These are phyloP conservation scores for Haliaeetus leucogaster DNA, from an alignment of 2,113 vertebrate species.

Conservation along the genomic window DNA sequence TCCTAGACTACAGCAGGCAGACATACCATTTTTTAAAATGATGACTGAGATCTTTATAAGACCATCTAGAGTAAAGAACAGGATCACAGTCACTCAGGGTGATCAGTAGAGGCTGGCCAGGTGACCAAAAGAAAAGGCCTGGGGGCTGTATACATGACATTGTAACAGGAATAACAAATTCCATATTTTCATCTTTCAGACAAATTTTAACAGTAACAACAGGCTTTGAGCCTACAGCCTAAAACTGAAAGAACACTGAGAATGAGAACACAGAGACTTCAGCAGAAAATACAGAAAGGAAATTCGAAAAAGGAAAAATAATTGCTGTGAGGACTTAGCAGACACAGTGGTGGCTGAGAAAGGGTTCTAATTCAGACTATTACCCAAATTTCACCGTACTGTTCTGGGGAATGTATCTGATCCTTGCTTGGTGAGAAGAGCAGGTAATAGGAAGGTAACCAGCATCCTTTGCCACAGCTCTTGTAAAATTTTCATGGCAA, in stretches of 20 bases:
- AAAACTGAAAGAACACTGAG: not conserved
- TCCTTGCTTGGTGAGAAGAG: not conserved
- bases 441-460: not conserved
- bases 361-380: not conserved
- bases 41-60: not conserved
- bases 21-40: not conserved
- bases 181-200: not conserved
- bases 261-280: not conserved
- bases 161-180: not conserved
- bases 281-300: not conserved
- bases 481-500: not conserved
- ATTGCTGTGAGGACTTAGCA: not conserved
- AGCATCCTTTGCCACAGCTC: not conserved
- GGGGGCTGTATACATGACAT: not conserved
- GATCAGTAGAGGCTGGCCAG: not conserved
- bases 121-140: not conserved
- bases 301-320: not conserved
- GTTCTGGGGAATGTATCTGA: not conserved
- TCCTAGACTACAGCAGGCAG: not conserved
- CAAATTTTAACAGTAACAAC: not conserved
- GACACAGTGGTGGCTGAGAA: not conserved
- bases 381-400: not conserved
- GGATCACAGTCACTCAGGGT: not conserved
- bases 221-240: not conserved
- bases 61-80: not conserved